phyloP scores from a whole-genome alignment of 2,113 vertebrate genomes.

The Pelecanus crispus region DNA sequence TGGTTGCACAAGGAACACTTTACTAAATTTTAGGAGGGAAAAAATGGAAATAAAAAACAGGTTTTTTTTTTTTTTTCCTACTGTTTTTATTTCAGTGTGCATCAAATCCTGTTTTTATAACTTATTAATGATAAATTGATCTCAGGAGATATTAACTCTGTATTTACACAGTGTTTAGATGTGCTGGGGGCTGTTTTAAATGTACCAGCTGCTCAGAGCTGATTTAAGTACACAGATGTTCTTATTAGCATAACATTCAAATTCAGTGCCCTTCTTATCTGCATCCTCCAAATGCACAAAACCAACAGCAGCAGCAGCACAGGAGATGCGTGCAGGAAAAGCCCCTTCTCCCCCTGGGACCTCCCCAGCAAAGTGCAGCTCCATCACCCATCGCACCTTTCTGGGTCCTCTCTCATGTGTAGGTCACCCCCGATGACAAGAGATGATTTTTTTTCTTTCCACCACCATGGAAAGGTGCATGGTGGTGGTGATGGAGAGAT shows the following conservation, averaged over 20 bases:
- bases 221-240: slow-evolving; percentile 58
- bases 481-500: neutral
- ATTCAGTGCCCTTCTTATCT: slow-evolving; percentile 9
- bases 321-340: neutral
- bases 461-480: accelerated
- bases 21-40: neutral
- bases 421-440: neutral
- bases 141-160: slow-evolving; percentile 58
- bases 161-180: slow-evolving; percentile 59
- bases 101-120: slow-evolving; percentile 20
- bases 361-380: neutral
- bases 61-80: neutral
- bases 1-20: neutral
- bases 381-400: accelerated
- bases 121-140: slow-evolving; percentile 60
- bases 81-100: neutral
- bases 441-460: too few species aligned
- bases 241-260: slow-evolving; percentile 50
- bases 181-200: slow-evolving; percentile 49
- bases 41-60: neutral
- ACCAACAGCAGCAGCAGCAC: neutral
- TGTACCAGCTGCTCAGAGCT: slow-evolving; percentile 47
- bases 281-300: neutral
- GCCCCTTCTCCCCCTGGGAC: neutral
- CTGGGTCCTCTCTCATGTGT: accelerated